These are phyloP conservation scores for Microchirus variegatus DNA, from an alignment of 2,797 vertebrate genomes.

Conservation along the genomic window DNA sequence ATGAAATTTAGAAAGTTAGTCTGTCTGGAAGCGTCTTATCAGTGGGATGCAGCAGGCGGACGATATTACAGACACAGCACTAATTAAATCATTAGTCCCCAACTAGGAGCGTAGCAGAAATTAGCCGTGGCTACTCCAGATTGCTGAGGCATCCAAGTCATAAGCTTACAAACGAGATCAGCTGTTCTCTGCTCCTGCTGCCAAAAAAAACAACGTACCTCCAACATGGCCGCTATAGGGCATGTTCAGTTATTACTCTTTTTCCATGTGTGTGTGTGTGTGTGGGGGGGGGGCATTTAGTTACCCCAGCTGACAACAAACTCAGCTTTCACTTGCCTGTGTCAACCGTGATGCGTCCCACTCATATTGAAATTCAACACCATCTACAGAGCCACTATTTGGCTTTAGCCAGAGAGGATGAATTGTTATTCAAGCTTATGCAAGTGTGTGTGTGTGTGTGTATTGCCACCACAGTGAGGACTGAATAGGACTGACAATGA, in stretches of 20 bases:
- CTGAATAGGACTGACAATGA: constrained; percentile 1
- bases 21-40: constrained; percentile 17
- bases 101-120: constrained; percentile 37
- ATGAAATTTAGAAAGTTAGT: constrained; percentile 37
- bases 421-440: constrained; percentile 23
- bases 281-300: constrained; percentile 6
- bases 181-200: constrained; percentile 44
- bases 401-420: constrained; percentile 16
- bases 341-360: constrained; percentile 45
- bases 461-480: constrained; percentile 11
- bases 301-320: constrained; percentile 28
- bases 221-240: constrained; percentile 48
- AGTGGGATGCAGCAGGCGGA: constrained; percentile 33
- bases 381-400: constrained; percentile 26
- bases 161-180: constrained; percentile 56
- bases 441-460: background rate
- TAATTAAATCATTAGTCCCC: constrained; percentile 51
- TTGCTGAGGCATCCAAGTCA: constrained; percentile 45
- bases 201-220: constrained; percentile 36
- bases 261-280: constrained; percentile 11
- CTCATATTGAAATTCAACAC: constrained; percentile 35
- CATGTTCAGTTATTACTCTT: constrained; percentile 26
- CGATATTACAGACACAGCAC: constrained; percentile 42
- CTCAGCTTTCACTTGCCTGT: constrained; percentile 46
- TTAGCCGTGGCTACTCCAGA: constrained; percentile 40